Conservation (phyloP, 2,888 invertebrate genomes). For the Troglohyphantes excavatus region DNA sequence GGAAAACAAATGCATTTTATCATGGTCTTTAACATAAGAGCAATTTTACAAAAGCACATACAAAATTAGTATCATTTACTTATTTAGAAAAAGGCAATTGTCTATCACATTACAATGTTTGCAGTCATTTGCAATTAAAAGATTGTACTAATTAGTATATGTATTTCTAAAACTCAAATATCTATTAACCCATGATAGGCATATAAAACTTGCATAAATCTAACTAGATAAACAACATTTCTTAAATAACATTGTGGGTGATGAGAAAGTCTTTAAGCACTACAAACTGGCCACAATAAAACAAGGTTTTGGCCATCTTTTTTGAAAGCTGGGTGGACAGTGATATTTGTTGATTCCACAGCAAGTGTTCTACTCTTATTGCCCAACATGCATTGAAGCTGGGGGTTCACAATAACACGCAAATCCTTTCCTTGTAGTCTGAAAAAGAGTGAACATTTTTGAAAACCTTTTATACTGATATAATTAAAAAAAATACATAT, state of each 20-base stretch:
- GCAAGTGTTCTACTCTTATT: slow-evolving; percentile 87
- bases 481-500: no score
- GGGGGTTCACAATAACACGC: slow-evolving; percentile 88
- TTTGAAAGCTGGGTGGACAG: slow-evolving; percentile 82
- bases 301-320: slow-evolving; percentile 82
- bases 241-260: slow-evolving; percentile 7
- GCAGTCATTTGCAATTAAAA: neutral
- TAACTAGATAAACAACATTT: slow-evolving; percentile 50
- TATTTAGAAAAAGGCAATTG: slow-evolving; percentile 7
- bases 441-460: slow-evolving; percentile 66
- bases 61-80: neutral
- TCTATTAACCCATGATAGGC: slow-evolving; percentile 14
- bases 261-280: slow-evolving; percentile 38
- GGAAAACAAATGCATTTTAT: no score
- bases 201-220: slow-evolving; percentile 44
- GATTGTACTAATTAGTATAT: neutral
- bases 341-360: slow-evolving; percentile 85
- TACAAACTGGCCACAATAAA: slow-evolving; percentile 81
- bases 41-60: no score
- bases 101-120: slow-evolving; percentile 14
- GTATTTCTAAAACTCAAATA: neutral
- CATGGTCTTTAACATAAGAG: no score
- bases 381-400: slow-evolving; percentile 91
- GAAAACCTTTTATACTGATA: no score
- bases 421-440: slow-evolving; percentile 89